phyloP scores from a whole-genome alignment of 2,888 invertebrate genomes.

The Drosophila austrosaltans region DNA sequence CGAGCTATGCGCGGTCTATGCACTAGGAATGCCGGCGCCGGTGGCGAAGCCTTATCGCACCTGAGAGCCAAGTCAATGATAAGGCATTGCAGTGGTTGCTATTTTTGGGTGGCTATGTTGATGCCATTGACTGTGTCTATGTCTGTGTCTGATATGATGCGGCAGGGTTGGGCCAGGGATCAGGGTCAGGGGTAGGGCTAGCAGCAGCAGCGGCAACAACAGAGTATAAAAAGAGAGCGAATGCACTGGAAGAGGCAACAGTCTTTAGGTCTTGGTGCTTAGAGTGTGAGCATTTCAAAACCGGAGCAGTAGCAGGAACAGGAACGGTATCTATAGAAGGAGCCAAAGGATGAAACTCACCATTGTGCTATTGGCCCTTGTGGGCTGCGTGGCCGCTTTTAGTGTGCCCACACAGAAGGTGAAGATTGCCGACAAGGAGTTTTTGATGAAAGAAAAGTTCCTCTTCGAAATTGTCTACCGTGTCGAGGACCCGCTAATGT shows the following conservation, averaged over 20 bases:
- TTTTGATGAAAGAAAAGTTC: slow-evolving; percentile 75
- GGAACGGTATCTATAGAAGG: slow-evolving; percentile 14
- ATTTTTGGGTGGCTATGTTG: slow-evolving; percentile 37
- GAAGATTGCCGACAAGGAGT: slow-evolving; percentile 71
- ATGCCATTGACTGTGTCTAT: slow-evolving; percentile 10
- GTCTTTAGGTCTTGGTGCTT: slow-evolving; percentile 77
- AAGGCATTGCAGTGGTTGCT: slow-evolving; percentile 18
- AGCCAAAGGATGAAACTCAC: slow-evolving; percentile 73
- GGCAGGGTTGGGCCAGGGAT: neutral
- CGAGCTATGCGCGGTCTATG: slow-evolving; percentile 4
- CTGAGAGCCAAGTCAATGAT: slow-evolving; percentile 4
- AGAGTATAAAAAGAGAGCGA: slow-evolving; percentile 60
- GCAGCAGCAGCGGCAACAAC: neutral
- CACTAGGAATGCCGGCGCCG: slow-evolving; percentile 8
- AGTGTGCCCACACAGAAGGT: slow-evolving; percentile 61
- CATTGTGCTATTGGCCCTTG: slow-evolving; percentile 74
- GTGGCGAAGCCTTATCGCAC: slow-evolving; percentile 7
- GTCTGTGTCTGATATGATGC: slow-evolving; percentile 45
- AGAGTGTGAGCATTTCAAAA: slow-evolving; percentile 54
- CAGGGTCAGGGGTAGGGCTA: neutral
- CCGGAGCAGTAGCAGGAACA: slow-evolving; percentile 64
- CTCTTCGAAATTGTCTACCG: slow-evolving; percentile 73
- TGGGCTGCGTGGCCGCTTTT: slow-evolving; percentile 73
- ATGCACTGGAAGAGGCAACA: slow-evolving; percentile 57
- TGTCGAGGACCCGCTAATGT: slow-evolving; percentile 69